Percentiles rank a stretch among this genome's conserved stretches.
phyloP scores from a whole-genome alignment of 2,888 invertebrate species.

The Epinotia brunnichana region DNA sequence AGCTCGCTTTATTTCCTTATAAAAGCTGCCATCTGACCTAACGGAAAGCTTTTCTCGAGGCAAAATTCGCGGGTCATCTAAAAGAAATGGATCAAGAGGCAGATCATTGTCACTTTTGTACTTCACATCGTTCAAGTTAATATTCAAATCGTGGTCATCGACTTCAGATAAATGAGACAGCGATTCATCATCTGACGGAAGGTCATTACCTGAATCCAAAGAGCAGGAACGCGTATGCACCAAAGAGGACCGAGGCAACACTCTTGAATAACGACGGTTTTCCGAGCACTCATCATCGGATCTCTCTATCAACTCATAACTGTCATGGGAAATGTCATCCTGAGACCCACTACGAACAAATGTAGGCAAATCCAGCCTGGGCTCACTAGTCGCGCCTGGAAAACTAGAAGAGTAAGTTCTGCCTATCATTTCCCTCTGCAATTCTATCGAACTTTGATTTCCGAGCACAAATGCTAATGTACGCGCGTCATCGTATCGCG shows the following conservation, averaged over 20 bases:
- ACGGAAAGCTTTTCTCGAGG: slow-evolving; percentile 88
- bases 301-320: slow-evolving; percentile 92
- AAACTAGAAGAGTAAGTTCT: slow-evolving; percentile 94
- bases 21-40: slow-evolving; percentile 89
- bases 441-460: slow-evolving; percentile 85
- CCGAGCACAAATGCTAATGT: slow-evolving; percentile 68
- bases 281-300: slow-evolving; percentile 86
- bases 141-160: slow-evolving; percentile 81
- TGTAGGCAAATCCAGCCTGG: slow-evolving; percentile 85
- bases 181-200: slow-evolving; percentile 89
- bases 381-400: slow-evolving; percentile 90
- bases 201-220: slow-evolving; percentile 89
- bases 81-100: slow-evolving; percentile 89
- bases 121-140: slow-evolving; percentile 84
- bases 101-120: slow-evolving; percentile 88
- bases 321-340: slow-evolving; percentile 94
- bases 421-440: slow-evolving; percentile 86
- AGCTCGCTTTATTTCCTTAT: slow-evolving; percentile 86
- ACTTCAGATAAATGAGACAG: slow-evolving; percentile 82
- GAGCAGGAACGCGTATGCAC: slow-evolving; percentile 87
- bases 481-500: slow-evolving; percentile 88
- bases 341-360: slow-evolving; percentile 89
- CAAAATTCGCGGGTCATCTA: slow-evolving; percentile 89
- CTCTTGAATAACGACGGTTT: slow-evolving; percentile 63
- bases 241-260: slow-evolving; percentile 64